Percentiles rank a stretch among this genome's conserved stretches.
Conservation (phyloP, 2,113 vertebrate genomes). For the Ramphastos sulfuratus region DNA sequence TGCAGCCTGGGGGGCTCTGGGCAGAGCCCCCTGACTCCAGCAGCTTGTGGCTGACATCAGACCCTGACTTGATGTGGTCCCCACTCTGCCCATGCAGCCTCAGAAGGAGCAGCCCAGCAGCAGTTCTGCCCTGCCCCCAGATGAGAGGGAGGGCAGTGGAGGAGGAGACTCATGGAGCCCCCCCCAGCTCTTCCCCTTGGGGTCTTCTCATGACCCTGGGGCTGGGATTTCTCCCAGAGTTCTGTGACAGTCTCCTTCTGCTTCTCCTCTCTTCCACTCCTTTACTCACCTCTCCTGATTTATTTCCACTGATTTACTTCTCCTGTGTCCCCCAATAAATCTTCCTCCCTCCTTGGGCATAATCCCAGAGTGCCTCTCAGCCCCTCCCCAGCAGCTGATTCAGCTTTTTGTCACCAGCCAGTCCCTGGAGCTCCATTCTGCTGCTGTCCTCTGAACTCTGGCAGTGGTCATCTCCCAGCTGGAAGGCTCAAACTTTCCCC, state of each 20-base stretch:
- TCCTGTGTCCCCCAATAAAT: background rate
- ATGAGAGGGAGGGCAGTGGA: background rate
- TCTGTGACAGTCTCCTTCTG: background rate
- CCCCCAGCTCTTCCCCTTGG: background rate
- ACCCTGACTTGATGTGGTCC: background rate
- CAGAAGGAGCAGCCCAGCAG: background rate
- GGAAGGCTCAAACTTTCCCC: slow-evolving; percentile 1
- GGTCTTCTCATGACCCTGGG: background rate
- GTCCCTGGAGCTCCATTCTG: slow-evolving; percentile 29
- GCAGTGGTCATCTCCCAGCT: background rate
- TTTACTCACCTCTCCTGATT: background rate
- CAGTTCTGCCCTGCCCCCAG: background rate
- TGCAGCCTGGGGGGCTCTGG: background rate
- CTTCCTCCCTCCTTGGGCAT: background rate
- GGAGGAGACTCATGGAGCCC: background rate
- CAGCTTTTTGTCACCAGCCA: slow-evolving; percentile 24
- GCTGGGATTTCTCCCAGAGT: background rate
- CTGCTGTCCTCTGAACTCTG: background rate
- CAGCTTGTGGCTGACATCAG: background rate
- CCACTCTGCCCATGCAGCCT: background rate
- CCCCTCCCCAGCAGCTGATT: slow-evolving; percentile 11
- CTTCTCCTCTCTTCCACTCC: background rate
- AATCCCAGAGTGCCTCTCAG: background rate
- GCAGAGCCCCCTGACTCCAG: background rate
- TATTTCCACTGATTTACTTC: background rate